Percentiles rank a stretch among this genome's conserved stretches.
phyloP scores from a whole-genome alignment of 2,797 vertebrate genomes.

The Alosa sapidissima region DNA sequence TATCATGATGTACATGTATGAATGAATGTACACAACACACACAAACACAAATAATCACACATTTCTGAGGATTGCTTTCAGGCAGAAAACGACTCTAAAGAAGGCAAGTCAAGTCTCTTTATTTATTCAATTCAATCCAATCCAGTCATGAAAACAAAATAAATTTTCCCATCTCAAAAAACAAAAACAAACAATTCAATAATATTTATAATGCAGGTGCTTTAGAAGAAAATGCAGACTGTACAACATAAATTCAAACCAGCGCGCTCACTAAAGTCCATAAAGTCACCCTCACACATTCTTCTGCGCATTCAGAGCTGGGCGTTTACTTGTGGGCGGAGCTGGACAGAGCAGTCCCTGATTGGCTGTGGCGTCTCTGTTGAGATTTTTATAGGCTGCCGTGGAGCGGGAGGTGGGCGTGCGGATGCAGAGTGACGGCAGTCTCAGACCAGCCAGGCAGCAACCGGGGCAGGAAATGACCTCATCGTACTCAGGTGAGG shows the following conservation, averaged over 20 bases:
- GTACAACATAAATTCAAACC: neutral
- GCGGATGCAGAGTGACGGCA: conserved; percentile 83
- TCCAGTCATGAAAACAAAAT: conserved; percentile 22
- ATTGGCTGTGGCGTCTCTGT: conserved; percentile 73
- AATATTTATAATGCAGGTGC: conserved; percentile 13
- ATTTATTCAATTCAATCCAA: conserved; percentile 18
- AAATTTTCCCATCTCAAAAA: neutral
- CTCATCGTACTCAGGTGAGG: conserved; percentile 78
- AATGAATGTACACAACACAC: too few relatives aligned
- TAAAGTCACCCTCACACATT: neutral
- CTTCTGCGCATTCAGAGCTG: neutral
- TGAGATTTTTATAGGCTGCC: conserved; percentile 86
- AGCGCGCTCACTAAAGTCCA: neutral
- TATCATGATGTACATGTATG: too few relatives aligned
- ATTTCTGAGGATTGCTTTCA: neutral
- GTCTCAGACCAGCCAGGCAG: conserved; percentile 85
- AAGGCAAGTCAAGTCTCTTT: conserved; percentile 9
- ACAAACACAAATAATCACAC: too few relatives aligned
- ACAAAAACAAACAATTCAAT: conserved; percentile 36
- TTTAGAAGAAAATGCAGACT: conserved; percentile 1
- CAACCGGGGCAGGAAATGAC: conserved; percentile 88
- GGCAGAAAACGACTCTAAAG: neutral
- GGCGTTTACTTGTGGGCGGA: conserved; percentile 36
- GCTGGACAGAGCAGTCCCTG: conserved; percentile 78
- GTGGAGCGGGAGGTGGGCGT: conserved; percentile 70